phyloP scores from a whole-genome alignment of 1,140 invertebrate genomes.

The Uloborus diversus region DNA sequence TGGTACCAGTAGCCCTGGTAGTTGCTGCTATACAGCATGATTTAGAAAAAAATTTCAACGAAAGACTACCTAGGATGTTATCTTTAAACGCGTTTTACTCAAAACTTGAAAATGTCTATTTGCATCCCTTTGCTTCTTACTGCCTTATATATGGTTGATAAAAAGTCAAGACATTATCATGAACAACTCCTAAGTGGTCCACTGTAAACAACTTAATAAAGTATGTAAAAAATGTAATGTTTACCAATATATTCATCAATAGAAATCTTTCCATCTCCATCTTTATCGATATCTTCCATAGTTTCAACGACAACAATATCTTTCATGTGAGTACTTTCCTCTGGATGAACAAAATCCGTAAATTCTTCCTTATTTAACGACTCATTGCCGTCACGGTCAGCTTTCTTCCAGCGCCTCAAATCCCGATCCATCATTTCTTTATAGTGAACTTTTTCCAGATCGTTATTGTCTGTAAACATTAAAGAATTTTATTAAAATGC shows the following conservation, averaged over 20 bases:
- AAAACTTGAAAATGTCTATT: no score
- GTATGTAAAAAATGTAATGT: neutral
- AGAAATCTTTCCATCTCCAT: constrained; percentile 83
- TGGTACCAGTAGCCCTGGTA: no score
- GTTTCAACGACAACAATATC: constrained; percentile 94
- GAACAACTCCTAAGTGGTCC: no score
- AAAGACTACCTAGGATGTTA: no score
- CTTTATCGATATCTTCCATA: constrained; percentile 96
- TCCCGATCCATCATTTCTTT: constrained; percentile 82
- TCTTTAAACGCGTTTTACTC: no score
- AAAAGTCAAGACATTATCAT: no score
- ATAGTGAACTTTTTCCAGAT: constrained; percentile 71
- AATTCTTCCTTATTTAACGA: constrained; percentile 86
- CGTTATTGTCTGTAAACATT: neutral
- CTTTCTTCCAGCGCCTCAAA: constrained; percentile 82
- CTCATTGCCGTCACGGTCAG: constrained; percentile 77
- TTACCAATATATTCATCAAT: constrained; percentile 74
- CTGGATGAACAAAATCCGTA: constrained; percentile 91
- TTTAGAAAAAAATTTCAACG: no score
- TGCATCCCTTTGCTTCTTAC: no score
- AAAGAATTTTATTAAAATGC: neutral
- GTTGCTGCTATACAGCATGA: no score
- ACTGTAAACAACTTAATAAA: neutral
- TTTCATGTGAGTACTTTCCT: constrained; percentile 91
- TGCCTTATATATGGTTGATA: no score